Evolutionary conservation across 2,888 invertebrate species (phyloP).

Genomic region (Ormyrus labotus): DNA sequence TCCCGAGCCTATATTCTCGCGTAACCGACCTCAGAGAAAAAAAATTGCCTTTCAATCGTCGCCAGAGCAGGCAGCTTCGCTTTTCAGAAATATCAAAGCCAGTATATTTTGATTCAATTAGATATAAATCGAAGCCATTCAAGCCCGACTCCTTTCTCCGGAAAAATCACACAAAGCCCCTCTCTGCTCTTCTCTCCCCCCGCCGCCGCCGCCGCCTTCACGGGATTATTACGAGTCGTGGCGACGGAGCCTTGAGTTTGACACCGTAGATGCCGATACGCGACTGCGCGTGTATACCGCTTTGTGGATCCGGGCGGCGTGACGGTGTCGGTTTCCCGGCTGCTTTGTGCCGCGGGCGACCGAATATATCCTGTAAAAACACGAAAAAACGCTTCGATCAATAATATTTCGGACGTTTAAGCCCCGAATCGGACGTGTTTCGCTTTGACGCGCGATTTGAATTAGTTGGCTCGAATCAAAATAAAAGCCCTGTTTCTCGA

Average conservation of each 20-base stretch:
- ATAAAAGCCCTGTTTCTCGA: no score
- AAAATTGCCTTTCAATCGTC: no score
- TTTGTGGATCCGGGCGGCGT: constrained; percentile 62
- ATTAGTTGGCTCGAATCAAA: no score
- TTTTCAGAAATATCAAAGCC: not conserved
- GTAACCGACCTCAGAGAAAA: no score
- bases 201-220: not conserved
- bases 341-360: not conserved
- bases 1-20: no score
- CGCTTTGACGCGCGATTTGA: no score
- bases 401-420: no score
- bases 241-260: constrained; percentile 66
- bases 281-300: constrained; percentile 64
- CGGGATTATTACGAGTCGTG: constrained; percentile 51
- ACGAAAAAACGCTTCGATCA: not conserved
- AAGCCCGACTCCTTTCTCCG: not conserved
- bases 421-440: no score
- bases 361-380: constrained; percentile 44
- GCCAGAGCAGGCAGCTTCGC: no score
- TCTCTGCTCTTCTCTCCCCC: not conserved
- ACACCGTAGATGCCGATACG: constrained; percentile 72
- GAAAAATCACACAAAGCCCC: constrained; percentile 35
- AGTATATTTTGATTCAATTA: constrained; percentile 21
- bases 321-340: constrained; percentile 69
- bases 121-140: constrained; percentile 4